These are phyloP conservation scores for Tachuris rubrigastra DNA, from an alignment of 2,113 vertebrate species.

Conservation along the genomic window DNA sequence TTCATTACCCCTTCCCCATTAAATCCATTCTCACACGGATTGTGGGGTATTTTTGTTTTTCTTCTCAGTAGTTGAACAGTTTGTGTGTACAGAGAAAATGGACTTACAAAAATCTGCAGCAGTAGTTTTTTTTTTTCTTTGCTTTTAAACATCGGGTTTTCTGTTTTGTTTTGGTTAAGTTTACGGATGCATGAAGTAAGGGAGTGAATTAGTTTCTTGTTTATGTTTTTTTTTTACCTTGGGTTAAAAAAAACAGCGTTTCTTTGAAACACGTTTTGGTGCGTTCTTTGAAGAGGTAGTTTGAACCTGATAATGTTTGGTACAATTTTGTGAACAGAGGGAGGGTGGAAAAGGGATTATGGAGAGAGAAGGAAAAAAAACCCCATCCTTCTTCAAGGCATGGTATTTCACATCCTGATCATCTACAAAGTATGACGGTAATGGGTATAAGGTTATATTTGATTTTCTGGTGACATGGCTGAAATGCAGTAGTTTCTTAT, in stretches of 20 bases:
- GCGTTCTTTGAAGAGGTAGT: constrained; percentile 74
- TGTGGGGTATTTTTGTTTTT: constrained; percentile 70
- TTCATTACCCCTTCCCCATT: constrained; percentile 67
- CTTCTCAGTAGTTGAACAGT: constrained; percentile 80
- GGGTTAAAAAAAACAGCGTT: constrained; percentile 50
- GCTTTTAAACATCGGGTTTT: constrained; percentile 76
- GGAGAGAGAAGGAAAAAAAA: constrained; percentile 44
- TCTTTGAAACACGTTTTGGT: constrained; percentile 70
- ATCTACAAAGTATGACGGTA: constrained; percentile 59
- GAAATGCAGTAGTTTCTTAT: constrained; percentile 77
- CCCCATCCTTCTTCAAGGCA: background rate
- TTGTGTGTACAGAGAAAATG: constrained; percentile 89
- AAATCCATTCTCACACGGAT: constrained; percentile 77
- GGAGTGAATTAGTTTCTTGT: constrained; percentile 78
- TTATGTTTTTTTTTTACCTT: constrained; percentile 72
- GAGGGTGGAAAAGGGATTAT: constrained; percentile 57
- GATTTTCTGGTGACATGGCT: constrained; percentile 74
- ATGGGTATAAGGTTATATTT: constrained; percentile 77
- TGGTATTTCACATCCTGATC: constrained; percentile 56
- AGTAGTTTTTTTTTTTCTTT: constrained; percentile 79
- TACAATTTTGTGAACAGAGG: constrained; percentile 69
- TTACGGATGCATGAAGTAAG: constrained; percentile 82
- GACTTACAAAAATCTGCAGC: constrained; percentile 80
- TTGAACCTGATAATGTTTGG: constrained; percentile 67
- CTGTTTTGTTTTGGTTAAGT: constrained; percentile 76